Percentiles rank a stretch among this genome's conserved stretches.
phyloP scores from a whole-genome alignment of 64 coral and sea anemone genomes.

The Porites australiensis region DNA sequence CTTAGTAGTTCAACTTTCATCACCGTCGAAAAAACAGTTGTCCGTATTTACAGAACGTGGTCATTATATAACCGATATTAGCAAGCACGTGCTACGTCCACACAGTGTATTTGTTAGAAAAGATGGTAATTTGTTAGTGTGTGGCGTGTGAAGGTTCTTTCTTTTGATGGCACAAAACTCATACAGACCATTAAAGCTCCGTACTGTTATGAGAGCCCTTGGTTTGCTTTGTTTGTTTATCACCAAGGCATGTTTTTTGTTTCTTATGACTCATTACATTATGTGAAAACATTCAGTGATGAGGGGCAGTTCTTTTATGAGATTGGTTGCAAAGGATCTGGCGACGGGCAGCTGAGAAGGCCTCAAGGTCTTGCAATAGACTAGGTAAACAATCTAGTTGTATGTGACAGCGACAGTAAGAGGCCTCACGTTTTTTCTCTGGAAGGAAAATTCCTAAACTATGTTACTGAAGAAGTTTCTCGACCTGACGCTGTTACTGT shows the following conservation, averaged over 20 bases:
- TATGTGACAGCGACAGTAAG: constrained; percentile 11
- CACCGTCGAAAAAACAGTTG: neutral
- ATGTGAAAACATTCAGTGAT: constrained; percentile 24
- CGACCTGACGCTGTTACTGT: constrained; percentile 12
- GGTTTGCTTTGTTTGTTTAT: neutral
- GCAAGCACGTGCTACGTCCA: neutral
- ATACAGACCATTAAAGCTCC: neutral
- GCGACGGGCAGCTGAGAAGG: neutral
- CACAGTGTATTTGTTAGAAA: neutral
- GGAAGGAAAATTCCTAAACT: constrained; percentile 26
- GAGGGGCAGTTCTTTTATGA: neutral
- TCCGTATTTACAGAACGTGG: constrained; percentile 23
- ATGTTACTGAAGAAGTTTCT: neutral
- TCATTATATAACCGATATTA: neutral
- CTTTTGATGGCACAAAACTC: neutral
- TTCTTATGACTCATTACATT: neutral
- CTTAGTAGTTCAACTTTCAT: neutral
- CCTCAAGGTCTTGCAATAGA: neutral
- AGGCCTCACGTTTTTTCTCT: constrained; percentile 35
- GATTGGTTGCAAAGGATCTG: constrained; percentile 6
- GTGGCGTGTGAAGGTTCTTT: neutral
- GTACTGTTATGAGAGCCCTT: neutral
- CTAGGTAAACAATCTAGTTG: neutral
- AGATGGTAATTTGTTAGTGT: neutral
- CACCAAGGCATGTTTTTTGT: neutral